Base-by-base conservation (phyloP, 2,888 invertebrate species). In the Phyto melanocephala region DNA sequence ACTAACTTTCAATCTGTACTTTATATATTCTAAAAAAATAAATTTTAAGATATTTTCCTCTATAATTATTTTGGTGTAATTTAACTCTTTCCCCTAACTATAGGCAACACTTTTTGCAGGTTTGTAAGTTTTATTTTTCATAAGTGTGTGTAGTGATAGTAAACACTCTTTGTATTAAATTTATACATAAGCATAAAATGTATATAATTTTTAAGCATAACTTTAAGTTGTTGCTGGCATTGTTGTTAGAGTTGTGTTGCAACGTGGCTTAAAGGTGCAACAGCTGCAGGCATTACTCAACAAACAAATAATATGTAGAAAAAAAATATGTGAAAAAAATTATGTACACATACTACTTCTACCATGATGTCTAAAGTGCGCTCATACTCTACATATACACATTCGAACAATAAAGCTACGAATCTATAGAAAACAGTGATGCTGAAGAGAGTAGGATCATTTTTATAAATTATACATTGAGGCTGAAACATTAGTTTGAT, bases 211-310 rank as follows among this genome's bases (percentile, higher is more conserved):
- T 28, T 28, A 67, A 56, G 54, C 1, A 45, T 20, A 22, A 54
- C 52, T 68, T 54, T 45, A 71, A 62, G 8, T 50, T 60, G 42
- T 67, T 72, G 50, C 10, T 54, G 50, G 40, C 72, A 50, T 40
- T 20, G 11, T 13, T 71, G 47, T 24, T 63, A 37, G 40, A 28
- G 28, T 22, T 74, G 3, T 6, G 24, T 2, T 68, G 40, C 37
- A 68, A 20, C 22, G 13, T 70, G 15, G 35, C 60, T 62, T 80
- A 68, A 40, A 70, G 75, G 42, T 80, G 58, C 75, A 76, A 60
- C 76, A 76, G 80, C 80, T 80, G 80, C 76, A 42, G 65, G 65
- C 71, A 71, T 28, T 71, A 58, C 35, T 40, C 0, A 58, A 35
- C 22, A 52, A 58, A 68, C 40, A 60, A 37, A 35, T 5, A 40